Evolutionary conservation across 2,113 vertebrate genomes (phyloP), one percentile per base, ranked within the genome.

Genomic region (Mesocricetus auratus): DNA sequence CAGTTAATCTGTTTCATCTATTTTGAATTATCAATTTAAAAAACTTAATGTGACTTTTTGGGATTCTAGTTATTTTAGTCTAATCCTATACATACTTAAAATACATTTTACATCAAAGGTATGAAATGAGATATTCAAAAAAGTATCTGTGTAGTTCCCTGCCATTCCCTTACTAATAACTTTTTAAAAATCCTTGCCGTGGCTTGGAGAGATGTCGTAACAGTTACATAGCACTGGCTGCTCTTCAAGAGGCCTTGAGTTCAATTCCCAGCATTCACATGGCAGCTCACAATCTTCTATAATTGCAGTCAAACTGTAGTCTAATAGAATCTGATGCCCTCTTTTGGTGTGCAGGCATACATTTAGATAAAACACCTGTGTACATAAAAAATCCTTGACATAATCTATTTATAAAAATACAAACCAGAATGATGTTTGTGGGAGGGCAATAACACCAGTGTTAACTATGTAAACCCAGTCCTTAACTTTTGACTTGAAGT

Each of bases 31-130:
- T 90, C 92, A 66, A 21, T 39, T 93, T 86, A 86, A 74, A 89
- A 78, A 83, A n/a, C 85, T 58, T 86, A 90, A 66, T 89, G 47
- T 5, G 85, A 50, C 31, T 69, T 92, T n/a, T 94, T 89, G 7
- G 66, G 53, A 77, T 21, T 94, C 36, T 92, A 90, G 78, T 90
- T 91, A 92, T 93, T 93, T 83, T 60, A 39, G 79, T 89, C 45
- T 79, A 60, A 66, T 91, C 85, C 95, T 88, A 39, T 85, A 93
- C 83, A 56, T 86, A 45, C 60, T 79, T 75, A 79, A 89, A 91
- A 77, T 94, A 91, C 68, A 83, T 92, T 94, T 36, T 45, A 89
- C 74, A 93, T 91, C 50, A 94, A 82, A 91, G 62, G 19, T 83
- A 17, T 26, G 5, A 74, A 31, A 77, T 77, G 74, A 77, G 39